Evolutionary conservation across 2,113 vertebrate genomes (phyloP).

Genomic region (Synodontis membranacea): DNA sequence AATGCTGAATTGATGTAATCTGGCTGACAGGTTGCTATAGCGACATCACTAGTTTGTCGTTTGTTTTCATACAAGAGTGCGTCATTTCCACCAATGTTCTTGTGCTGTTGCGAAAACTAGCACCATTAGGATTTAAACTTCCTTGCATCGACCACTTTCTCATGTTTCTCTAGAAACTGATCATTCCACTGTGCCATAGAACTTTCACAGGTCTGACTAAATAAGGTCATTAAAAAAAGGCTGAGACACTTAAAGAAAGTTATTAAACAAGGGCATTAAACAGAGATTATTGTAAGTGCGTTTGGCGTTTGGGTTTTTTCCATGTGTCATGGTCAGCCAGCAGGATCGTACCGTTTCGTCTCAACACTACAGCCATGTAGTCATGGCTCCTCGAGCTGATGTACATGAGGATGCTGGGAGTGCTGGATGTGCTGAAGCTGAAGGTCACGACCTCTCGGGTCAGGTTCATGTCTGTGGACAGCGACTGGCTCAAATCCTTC

Average conservation of each 20-base stretch:
- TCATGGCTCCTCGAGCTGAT: slow-evolving; percentile 87
- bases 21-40: no score
- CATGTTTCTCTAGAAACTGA: no score
- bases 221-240: background rate
- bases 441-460: slow-evolving; percentile 83
- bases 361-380: slow-evolving; percentile 87
- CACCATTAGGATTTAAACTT: no score
- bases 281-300: background rate
- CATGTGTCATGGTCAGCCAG: background rate
- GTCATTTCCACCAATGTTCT: no score
- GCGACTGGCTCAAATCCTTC: slow-evolving; percentile 53
- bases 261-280: background rate
- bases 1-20: no score
- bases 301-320: background rate
- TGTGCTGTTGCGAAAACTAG: no score
- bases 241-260: background rate
- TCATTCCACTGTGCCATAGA: no score
- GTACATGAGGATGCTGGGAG: slow-evolving; percentile 87
- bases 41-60: no score
- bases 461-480: slow-evolving; percentile 66
- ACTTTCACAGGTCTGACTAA: background rate
- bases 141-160: no score
- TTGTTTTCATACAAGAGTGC: no score
- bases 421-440: slow-evolving; percentile 92
- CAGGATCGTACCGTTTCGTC: slow-evolving; percentile 78